A percentile compares a stretch with the other conserved stretches of the same genome.
These are phyloP conservation scores for Thinocorus orbignyianus DNA, from an alignment of 2,113 vertebrate genomes.

Conservation along the genomic window DNA sequence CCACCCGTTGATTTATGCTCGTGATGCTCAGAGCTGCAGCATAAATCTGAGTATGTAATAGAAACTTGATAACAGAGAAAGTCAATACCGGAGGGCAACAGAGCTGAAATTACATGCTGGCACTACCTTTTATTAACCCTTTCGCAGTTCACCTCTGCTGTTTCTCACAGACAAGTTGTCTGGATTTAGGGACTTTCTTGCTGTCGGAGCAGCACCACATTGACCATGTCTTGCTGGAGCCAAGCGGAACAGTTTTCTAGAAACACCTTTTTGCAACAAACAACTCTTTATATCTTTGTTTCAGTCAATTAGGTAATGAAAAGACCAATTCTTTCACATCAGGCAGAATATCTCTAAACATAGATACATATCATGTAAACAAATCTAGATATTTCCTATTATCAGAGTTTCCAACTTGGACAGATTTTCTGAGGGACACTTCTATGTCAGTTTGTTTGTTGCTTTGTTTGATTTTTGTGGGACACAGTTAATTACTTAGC, in stretches of 20 bases:
- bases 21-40: not conserved
- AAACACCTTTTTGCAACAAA: not conserved
- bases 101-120: slow-evolving; percentile 57
- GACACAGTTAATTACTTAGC: not conserved
- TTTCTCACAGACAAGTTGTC: not conserved
- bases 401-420: not conserved
- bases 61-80: slow-evolving; percentile 54
- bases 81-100: not conserved
- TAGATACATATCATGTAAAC: not conserved
- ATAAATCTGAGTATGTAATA: slow-evolving; percentile 61
- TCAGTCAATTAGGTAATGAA: not conserved
- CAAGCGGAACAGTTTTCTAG: not conserved
- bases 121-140: slow-evolving; percentile 30
- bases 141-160: not conserved
- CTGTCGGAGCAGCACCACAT: not conserved
- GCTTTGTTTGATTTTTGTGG: not conserved
- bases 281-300: not conserved
- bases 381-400: not conserved
- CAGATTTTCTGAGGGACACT: not conserved
- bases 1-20: slow-evolving; percentile 32
- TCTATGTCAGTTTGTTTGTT: not conserved
- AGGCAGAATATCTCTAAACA: not conserved
- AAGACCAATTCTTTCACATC: not conserved
- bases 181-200: not conserved
- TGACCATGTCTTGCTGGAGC: not conserved